These are phyloP conservation scores for Allobates femoralis DNA, from an alignment of 2,797 vertebrate genomes.

Conservation along the genomic window DNA sequence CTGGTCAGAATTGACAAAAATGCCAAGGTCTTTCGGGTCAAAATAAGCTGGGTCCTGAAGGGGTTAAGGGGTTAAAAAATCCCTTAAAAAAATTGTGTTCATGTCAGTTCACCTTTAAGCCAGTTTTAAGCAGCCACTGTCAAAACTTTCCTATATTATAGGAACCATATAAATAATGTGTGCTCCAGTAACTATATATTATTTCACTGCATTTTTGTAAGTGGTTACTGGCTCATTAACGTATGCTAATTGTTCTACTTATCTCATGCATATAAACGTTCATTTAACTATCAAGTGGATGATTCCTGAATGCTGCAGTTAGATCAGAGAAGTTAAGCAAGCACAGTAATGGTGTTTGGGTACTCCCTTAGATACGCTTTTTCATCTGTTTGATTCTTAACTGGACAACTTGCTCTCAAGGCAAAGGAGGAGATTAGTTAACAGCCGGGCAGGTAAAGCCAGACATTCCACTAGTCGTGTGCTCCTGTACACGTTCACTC, in stretches of 20 bases:
- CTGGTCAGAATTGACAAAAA: no score
- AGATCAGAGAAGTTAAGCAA: slow-evolving; percentile 61
- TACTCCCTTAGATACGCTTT: slow-evolving; percentile 74
- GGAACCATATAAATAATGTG: neutral
- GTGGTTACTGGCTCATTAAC: neutral
- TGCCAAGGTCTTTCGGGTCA: no score
- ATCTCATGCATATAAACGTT: neutral
- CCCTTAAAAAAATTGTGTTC: no score
- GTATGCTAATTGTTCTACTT: neutral
- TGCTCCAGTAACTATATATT: neutral
- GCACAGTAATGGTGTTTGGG: slow-evolving; percentile 70
- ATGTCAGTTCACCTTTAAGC: neutral
- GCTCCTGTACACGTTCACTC: slow-evolving; percentile 17
- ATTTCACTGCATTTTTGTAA: neutral
- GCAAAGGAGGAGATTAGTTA: slow-evolving; percentile 62
- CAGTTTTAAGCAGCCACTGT: neutral
- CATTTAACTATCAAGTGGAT: no score
- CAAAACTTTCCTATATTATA: neutral
- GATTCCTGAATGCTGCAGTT: neutral
- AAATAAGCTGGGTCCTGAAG: no score
- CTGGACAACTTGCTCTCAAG: slow-evolving; percentile 64
- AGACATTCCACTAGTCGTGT: slow-evolving; percentile 54
- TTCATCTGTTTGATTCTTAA: slow-evolving; percentile 71
- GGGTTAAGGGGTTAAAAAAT: no score
- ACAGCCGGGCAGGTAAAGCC: slow-evolving; percentile 47